Percentiles rank a stretch among this genome's conserved stretches.
Evolutionary conservation across 2,113 vertebrate species (phyloP).

Genomic region (Callocephalon fimbriatum): DNA sequence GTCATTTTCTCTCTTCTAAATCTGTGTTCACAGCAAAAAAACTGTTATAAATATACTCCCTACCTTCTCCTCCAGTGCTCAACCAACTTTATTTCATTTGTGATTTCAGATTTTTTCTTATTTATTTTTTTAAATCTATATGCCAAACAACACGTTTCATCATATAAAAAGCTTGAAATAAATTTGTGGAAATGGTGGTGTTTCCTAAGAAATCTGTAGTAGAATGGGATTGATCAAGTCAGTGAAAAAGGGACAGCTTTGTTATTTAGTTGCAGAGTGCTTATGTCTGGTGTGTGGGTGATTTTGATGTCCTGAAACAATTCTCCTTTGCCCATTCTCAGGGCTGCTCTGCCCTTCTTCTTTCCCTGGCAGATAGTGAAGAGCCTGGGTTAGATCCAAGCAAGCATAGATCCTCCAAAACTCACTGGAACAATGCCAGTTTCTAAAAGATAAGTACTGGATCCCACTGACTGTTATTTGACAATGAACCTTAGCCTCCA

Average conservation of each 20-base stretch:
- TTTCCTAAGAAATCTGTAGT: not conserved
- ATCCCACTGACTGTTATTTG: not conserved
- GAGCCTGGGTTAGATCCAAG: not conserved
- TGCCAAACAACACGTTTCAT: not conserved
- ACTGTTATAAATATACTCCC: not conserved
- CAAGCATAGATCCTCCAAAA: not conserved
- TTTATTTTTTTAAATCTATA: not conserved
- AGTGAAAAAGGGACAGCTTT: not conserved
- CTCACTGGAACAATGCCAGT: not conserved
- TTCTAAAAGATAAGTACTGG: not conserved
- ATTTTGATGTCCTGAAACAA: not conserved
- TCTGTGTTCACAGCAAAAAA: not conserved
- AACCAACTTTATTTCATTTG: not conserved
- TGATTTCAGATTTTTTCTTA: not conserved
- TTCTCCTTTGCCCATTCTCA: not conserved
- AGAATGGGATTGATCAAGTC: not conserved
- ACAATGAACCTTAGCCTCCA: not conserved
- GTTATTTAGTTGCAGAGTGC: not conserved
- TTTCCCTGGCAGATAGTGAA: not conserved
- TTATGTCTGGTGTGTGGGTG: not conserved
- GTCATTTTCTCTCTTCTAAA: not conserved
- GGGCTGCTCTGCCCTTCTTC: not conserved
- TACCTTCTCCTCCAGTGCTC: not conserved
- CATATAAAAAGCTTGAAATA: not conserved
- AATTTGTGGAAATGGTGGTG: not conserved